Base-by-base conservation (phyloP, 2,888 invertebrate species). In the Dicyrtoma fusca region DNA sequence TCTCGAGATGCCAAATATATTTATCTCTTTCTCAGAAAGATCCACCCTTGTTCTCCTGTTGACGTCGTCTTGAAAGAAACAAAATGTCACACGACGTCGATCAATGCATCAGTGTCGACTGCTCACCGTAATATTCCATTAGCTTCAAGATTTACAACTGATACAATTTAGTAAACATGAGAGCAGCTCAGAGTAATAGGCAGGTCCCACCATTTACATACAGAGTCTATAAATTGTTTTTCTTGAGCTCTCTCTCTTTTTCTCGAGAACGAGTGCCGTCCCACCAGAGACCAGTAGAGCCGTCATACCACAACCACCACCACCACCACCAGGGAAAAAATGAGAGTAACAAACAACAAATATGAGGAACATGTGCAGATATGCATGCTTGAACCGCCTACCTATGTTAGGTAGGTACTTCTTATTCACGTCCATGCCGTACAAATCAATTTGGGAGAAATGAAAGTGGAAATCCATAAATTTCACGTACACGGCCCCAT, bases 1-100 rank as follows among this genome's bases (percentile, higher is more conserved):
- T 55, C 73, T 73, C 73, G 23, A 73, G 64, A 69, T 69, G 69
- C 73, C 73, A 69, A 73, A 73, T 69, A 69, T 73, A 73, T 73
- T 73, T 73, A 73, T 74, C 74, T 74, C 74, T 71, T 74, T 74
- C 71, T 26, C 62, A 5, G 1, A 4, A n/a, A 17, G 5, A 6
- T 19, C 61, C 47, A 26, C 23, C 62, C 49, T 55, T 49, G 66
- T 51, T 49, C 49, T 47, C 61, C 45, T 42, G 25, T 62, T 62
- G 55, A 51, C 69, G 34, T 62, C 62, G 47, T 63, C 44, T 68
- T 65, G 69, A 66, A 66, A 71, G 73, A 65, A 65, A 74, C 73
- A 74, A 68, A 71, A 74, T 74, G 66, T 71, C 66, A 74, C 70
- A 70, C 66, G 51, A 70, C 61, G 61, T 64, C 45, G 70, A 70